Conservation (phyloP, 2,113 vertebrate genomes). For the Grammomys dolichurus region DNA sequence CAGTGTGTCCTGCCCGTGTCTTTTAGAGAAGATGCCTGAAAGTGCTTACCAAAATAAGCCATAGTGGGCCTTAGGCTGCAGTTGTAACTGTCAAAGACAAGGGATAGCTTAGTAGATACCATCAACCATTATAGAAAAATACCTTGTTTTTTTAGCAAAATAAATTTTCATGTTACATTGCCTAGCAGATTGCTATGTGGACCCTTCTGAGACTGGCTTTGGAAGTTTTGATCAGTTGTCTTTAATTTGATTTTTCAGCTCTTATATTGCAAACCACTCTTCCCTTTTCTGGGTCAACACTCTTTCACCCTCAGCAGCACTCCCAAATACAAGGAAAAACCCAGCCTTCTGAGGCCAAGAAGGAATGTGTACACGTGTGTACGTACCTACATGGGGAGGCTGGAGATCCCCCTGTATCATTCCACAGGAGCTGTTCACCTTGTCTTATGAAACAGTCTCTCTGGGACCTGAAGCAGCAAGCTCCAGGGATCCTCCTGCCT, state of each 20-base stretch:
- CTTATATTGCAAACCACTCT: background rate
- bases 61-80: background rate
- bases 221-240: conserved; percentile 4
- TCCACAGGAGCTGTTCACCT: background rate
- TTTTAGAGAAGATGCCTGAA: conserved; percentile 34
- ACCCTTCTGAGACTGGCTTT: conserved; percentile 15
- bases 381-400: background rate
- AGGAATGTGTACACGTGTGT: background rate
- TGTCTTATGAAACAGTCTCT: background rate
- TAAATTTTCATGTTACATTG: conserved; percentile 25
- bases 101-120: background rate
- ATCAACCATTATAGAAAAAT: conserved; percentile 27
- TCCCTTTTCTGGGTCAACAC: background rate
- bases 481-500: background rate
- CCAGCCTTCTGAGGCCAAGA: background rate
- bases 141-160: background rate
- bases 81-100: conserved; percentile 42
- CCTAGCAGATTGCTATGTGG: background rate
- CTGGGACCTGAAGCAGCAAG: background rate
- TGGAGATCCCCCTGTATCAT: background rate
- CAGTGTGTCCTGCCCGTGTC: background rate
- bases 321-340: background rate
- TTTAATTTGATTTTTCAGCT: background rate
- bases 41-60: background rate
- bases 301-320: background rate